Conservation (phyloP, 2,113 vertebrate genomes). For the Zapus hudsonius region DNA sequence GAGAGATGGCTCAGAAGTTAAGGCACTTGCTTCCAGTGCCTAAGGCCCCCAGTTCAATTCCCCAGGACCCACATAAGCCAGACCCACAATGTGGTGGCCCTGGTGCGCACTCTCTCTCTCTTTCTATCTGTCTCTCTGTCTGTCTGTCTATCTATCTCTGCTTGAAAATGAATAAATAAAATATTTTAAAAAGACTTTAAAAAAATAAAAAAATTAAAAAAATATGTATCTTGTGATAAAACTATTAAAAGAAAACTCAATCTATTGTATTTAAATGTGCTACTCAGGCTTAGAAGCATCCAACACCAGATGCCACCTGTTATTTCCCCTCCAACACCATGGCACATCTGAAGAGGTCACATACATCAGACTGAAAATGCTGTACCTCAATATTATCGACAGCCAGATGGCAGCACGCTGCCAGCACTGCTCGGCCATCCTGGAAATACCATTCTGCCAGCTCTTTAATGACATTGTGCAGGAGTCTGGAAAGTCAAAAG, state of each 20-base stretch:
- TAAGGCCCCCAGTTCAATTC: too few species aligned
- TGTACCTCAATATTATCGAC: constrained; percentile 94
- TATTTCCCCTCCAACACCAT: not conserved
- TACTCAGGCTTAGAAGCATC: not conserved
- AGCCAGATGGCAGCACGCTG: constrained; percentile 95
- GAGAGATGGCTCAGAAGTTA: too few species aligned
- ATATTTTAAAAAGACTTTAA: too few species aligned
- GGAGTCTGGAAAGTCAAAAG: constrained; percentile 85
- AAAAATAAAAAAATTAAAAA: too few species aligned
- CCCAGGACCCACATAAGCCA: too few species aligned
- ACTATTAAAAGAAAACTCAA: not conserved
- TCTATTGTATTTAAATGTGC: not conserved
- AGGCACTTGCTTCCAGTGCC: too few species aligned
- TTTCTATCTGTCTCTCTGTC: too few species aligned
- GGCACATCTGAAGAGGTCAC: not conserved
- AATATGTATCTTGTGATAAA: not conserved
- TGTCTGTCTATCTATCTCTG: too few species aligned
- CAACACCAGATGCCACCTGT: not conserved
- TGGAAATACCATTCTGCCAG: constrained; percentile 97
- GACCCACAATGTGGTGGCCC: too few species aligned
- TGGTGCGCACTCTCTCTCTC: too few species aligned
- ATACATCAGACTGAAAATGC: not conserved
- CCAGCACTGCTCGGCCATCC: constrained; percentile 91
- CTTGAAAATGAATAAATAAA: too few species aligned
- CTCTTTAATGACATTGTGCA: constrained; percentile 90